Percentiles rank a stretch among this genome's conserved stretches.
phyloP scores from a whole-genome alignment of 1,140 invertebrate genomes.

The Pectinophora gossypiella region DNA sequence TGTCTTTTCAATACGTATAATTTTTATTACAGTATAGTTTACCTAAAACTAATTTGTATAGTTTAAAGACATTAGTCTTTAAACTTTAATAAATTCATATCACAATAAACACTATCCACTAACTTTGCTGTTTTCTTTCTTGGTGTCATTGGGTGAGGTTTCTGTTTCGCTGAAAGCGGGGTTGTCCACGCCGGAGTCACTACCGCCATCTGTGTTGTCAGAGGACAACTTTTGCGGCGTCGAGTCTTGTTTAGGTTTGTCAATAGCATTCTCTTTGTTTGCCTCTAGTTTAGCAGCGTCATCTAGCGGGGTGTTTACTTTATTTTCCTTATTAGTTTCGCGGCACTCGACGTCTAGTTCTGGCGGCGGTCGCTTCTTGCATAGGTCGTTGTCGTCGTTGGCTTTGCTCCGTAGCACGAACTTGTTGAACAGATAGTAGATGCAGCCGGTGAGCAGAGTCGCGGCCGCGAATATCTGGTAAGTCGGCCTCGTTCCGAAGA shows the following conservation, averaged over 20 bases:
- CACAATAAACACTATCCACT: constrained; percentile 15
- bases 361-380: constrained; percentile 71
- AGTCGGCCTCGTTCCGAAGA: constrained; percentile 82
- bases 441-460: constrained; percentile 78
- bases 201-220: constrained; percentile 59
- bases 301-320: constrained; percentile 44
- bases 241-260: constrained; percentile 20
- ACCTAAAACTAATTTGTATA: constrained; percentile 12
- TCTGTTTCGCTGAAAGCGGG: constrained; percentile 65
- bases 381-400: constrained; percentile 72
- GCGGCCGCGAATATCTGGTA: constrained; percentile 83
- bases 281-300: constrained; percentile 35
- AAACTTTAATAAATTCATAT: constrained; percentile 7
- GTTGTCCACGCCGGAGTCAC: constrained; percentile 71
- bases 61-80: constrained; percentile 5
- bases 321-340: constrained; percentile 53
- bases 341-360: constrained; percentile 37
- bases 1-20: not conserved
- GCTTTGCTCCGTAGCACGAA: constrained; percentile 76
- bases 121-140: constrained; percentile 25
- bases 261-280: constrained; percentile 18
- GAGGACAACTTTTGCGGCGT: constrained; percentile 23
- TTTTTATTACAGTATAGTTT: not conserved
- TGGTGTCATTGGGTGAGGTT: constrained; percentile 18
- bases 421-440: constrained; percentile 83